These are phyloP conservation scores for Myotis pilosus DNA, from an alignment of 2,797 vertebrate species.

Conservation along the genomic window DNA sequence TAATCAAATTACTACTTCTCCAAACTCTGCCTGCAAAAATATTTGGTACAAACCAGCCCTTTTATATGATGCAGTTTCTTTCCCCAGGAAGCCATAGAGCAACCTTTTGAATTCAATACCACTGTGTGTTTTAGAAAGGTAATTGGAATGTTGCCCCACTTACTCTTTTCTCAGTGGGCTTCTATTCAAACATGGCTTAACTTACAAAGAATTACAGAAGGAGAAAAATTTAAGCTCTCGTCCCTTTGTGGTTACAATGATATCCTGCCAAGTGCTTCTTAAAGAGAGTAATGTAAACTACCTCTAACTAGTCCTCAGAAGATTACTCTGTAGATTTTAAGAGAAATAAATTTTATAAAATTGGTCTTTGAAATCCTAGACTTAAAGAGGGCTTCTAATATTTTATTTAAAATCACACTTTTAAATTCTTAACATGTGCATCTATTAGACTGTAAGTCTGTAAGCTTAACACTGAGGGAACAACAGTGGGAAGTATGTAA, in stretches of 20 bases:
- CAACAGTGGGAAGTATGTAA: not conserved
- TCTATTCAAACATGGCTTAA: constrained; percentile 34
- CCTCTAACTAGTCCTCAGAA: constrained; percentile 12
- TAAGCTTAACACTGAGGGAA: not conserved
- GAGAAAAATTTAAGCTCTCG: constrained; percentile 1
- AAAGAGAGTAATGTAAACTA: constrained; percentile 35
- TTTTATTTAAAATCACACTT: constrained; percentile 27
- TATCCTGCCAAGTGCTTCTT: constrained; percentile 33
- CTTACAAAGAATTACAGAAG: constrained; percentile 4
- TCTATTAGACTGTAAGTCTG: not conserved
- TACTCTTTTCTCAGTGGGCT: not conserved
- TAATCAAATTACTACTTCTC: not conserved
- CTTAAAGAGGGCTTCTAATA: not conserved
- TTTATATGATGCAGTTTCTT: not conserved
- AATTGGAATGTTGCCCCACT: not conserved
- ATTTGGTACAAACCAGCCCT: not conserved
- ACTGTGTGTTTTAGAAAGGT: not conserved
- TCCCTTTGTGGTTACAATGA: not conserved
- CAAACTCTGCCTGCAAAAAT: not conserved
- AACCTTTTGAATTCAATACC: not conserved
- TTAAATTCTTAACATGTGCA: not conserved
- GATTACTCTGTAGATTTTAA: constrained; percentile 16
- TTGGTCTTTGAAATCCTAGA: not conserved
- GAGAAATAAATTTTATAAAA: constrained; percentile 7
- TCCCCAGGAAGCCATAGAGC: not conserved